These are phyloP conservation scores for Camelus dromedarius DNA, from an alignment of 2,113 vertebrate genomes.

Conservation along the genomic window DNA sequence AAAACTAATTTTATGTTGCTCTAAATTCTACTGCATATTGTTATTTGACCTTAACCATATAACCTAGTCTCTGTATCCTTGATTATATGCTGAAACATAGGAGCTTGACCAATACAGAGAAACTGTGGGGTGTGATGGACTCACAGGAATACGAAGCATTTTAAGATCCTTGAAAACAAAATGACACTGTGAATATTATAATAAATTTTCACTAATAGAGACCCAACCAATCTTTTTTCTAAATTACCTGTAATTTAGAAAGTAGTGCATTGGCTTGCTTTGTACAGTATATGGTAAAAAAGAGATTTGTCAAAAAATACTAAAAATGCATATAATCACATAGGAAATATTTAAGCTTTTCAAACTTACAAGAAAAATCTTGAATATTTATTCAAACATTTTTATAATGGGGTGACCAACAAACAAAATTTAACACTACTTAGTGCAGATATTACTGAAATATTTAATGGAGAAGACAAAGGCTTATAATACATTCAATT, in stretches of 20 bases:
- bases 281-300: neutral
- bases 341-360: neutral
- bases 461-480: neutral
- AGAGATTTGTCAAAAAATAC: neutral
- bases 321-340: neutral
- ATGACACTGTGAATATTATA: neutral
- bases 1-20: neutral
- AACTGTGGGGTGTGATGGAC: neutral
- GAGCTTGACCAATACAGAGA: neutral
- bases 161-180: neutral
- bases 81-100: neutral
- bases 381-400: neutral
- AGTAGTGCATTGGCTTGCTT: neutral
- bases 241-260: slow-evolving; percentile 7
- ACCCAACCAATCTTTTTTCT: neutral
- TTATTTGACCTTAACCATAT: neutral
- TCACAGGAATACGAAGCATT: neutral
- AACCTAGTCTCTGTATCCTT: neutral
- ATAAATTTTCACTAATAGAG: neutral
- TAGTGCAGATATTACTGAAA: neutral
- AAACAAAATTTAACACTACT: neutral
- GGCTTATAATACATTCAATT: neutral
- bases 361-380: neutral
- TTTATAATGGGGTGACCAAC: neutral
- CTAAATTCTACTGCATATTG: neutral